phyloP scores from a whole-genome alignment of 2,113 vertebrate species.

The Spheniscus mendiculus region DNA sequence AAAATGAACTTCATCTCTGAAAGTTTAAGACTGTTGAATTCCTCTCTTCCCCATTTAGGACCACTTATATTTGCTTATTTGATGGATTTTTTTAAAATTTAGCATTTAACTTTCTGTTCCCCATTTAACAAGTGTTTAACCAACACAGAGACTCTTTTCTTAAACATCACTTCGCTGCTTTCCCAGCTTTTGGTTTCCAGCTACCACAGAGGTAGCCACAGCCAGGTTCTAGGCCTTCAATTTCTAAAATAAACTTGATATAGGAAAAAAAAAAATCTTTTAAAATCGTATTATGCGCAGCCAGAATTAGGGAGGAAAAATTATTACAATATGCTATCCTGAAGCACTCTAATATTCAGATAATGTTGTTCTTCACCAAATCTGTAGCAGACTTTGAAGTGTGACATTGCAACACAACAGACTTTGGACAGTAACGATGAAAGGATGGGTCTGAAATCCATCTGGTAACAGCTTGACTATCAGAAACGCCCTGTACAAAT shows the following conservation, averaged over 20 bases:
- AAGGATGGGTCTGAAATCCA: slow-evolving; percentile 26
- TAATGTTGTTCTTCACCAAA: not conserved
- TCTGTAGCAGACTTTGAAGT: not conserved
- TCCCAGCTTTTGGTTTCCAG: not conserved
- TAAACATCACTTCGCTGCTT: not conserved
- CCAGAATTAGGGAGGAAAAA: not conserved
- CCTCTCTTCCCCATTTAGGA: not conserved
- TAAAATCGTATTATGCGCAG: not conserved
- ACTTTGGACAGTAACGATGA: slow-evolving; percentile 21
- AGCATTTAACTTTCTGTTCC: not conserved
- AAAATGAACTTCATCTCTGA: not conserved
- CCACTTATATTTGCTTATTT: not conserved
- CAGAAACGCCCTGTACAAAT: not conserved
- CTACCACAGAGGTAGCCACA: not conserved
- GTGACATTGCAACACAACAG: slow-evolving; percentile 16
- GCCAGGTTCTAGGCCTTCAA: not conserved
- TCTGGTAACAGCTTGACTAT: not conserved
- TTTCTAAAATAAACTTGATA: not conserved
- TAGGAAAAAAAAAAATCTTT: not conserved
- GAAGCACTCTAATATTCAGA: not conserved
- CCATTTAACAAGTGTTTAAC: not conserved
- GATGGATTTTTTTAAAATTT: not conserved
- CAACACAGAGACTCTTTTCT: not conserved
- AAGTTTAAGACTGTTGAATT: not conserved
- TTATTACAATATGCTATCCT: not conserved